Percentiles rank a stretch among this genome's conserved stretches.
Evolutionary conservation across 92 coral and sea anemone species (phyloP).

Genomic region (Heteractis magnifica): DNA sequence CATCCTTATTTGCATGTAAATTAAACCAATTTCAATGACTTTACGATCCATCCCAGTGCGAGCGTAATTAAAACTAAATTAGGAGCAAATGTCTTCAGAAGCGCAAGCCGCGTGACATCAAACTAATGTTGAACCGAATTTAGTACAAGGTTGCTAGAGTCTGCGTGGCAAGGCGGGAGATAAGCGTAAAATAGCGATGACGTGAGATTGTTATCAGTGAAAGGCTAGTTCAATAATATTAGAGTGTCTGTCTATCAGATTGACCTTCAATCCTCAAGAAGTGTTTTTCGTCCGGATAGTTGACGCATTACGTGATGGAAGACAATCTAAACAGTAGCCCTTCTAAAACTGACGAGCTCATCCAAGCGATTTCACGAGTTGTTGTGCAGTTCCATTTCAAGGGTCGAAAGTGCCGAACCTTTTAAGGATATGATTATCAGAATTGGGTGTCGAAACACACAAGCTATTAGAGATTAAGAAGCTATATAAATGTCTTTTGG

Average conservation of each 20-base stretch:
- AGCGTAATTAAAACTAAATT: constrained; percentile 5
- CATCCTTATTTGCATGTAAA: not conserved
- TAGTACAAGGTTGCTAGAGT: not conserved
- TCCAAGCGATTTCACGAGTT: not conserved
- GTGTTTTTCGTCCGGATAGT: not conserved
- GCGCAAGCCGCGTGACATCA: not conserved
- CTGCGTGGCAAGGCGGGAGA: not conserved
- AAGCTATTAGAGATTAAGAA: not conserved
- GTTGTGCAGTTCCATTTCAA: not conserved
- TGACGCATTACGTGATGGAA: not conserved
- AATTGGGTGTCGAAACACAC: not conserved
- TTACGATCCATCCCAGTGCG: not conserved
- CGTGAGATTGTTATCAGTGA: not conserved
- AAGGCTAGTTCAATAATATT: not conserved
- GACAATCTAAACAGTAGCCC: not conserved
- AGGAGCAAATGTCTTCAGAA: not conserved
- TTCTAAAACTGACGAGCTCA: not conserved
- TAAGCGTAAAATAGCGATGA: not conserved
- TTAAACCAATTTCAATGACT: not conserved
- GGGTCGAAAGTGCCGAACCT: not conserved
- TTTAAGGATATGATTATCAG: constrained; percentile 5
- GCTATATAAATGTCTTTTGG: not conserved
- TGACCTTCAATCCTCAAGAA: not conserved
- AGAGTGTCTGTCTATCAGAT: not conserved
- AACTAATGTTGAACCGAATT: not conserved